phyloP scores from a whole-genome alignment of 2,888 invertebrate genomes.

The Troglohyphantes excavatus region DNA sequence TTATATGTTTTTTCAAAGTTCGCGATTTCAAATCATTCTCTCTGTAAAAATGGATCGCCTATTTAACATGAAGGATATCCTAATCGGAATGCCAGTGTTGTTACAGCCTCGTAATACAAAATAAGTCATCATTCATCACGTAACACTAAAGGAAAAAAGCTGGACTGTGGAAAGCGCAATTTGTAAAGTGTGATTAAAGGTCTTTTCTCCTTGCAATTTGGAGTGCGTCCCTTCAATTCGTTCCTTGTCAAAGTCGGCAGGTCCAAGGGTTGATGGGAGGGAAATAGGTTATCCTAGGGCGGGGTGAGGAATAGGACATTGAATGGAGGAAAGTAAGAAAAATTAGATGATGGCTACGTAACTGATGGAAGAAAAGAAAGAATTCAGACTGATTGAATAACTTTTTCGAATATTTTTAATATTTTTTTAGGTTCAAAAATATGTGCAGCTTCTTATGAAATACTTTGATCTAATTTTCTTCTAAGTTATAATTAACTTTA shows the following conservation, averaged over 20 bases:
- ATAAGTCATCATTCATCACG: too few relatives aligned
- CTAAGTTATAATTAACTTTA: too few relatives aligned
- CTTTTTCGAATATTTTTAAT: background rate
- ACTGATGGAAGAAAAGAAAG: constrained; percentile 54
- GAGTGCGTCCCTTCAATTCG: constrained; percentile 58
- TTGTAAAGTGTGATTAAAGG: too few relatives aligned
- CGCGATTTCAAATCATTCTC: too few relatives aligned
- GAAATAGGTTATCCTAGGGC: constrained; percentile 71
- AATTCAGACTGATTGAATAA: constrained; percentile 22
- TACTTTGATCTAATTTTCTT: background rate
- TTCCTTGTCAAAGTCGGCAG: constrained; percentile 72
- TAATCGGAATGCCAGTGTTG: too few relatives aligned
- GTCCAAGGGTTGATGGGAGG: constrained; percentile 75
- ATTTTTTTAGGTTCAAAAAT: background rate
- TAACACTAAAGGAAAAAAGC: too few relatives aligned
- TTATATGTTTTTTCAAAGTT: too few relatives aligned
- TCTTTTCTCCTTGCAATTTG: constrained; percentile 35
- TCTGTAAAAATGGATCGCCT: too few relatives aligned
- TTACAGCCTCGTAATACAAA: too few relatives aligned
- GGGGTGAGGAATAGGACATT: constrained; percentile 35
- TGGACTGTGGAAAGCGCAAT: too few relatives aligned
- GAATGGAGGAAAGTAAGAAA: constrained; percentile 23
- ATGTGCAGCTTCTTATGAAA: background rate
- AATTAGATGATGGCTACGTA: constrained; percentile 48
- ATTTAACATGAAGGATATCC: too few relatives aligned